Percentiles rank a stretch among this genome's conserved stretches.
Evolutionary conservation across 2,797 vertebrate species (phyloP).

Genomic region (Acanthurus tractus): DNA sequence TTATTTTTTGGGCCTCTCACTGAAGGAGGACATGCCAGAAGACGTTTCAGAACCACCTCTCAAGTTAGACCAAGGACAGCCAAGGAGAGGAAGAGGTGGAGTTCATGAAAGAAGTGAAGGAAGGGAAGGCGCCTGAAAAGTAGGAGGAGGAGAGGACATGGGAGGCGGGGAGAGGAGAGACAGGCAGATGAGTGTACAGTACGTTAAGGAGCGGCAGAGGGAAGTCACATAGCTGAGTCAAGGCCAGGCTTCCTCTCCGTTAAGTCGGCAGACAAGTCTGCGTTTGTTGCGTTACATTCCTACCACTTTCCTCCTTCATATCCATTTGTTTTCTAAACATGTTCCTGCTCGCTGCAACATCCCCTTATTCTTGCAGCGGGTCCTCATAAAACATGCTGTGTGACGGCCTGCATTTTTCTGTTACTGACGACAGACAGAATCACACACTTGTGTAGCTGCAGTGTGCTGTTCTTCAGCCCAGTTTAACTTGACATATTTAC

Average conservation of each 20-base stretch:
- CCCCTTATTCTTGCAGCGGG: constrained; percentile 1
- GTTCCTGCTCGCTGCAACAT: constrained; percentile 27
- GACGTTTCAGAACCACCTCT: too few relatives aligned
- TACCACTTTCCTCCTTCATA: not conserved
- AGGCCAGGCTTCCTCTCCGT: constrained; percentile 43
- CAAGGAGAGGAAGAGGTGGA: constrained; percentile 16
- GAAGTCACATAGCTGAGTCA: constrained; percentile 56
- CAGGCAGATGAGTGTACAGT: not conserved
- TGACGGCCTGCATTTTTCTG: constrained; percentile 9
- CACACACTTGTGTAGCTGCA: not conserved
- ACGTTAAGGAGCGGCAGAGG: constrained; percentile 2
- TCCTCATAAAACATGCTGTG: not conserved
- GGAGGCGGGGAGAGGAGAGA: not conserved
- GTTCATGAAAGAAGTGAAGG: not conserved
- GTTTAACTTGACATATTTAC: not conserved
- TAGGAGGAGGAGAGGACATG: constrained; percentile 5
- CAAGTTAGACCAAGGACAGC: too few relatives aligned
- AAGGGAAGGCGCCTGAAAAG: not conserved
- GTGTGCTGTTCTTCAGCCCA: not conserved
- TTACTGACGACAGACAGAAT: constrained; percentile 1
- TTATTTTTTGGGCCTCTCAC: too few relatives aligned
- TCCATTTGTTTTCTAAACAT: constrained; percentile 56
- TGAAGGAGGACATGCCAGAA: too few relatives aligned
- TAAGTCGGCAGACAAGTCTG: constrained; percentile 30
- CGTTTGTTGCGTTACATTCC: constrained; percentile 17